Percentiles rank a stretch among this genome's conserved stretches.
Conservation (phyloP, 2,888 invertebrate species). For the Hipparchia sbordonii region DNA sequence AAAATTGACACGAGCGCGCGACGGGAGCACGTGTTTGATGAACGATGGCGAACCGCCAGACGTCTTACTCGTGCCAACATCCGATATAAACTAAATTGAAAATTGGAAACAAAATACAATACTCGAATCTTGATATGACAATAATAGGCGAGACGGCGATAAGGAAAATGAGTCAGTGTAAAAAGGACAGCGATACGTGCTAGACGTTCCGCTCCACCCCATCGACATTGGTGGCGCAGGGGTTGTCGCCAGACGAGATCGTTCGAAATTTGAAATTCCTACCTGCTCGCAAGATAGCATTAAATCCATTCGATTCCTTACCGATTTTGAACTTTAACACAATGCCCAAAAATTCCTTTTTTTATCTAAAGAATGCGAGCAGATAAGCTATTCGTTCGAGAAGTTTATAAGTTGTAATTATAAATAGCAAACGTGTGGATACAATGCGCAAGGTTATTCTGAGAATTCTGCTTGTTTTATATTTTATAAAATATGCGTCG, state of each 20-base stretch:
- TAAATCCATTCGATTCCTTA: slow-evolving; percentile 49
- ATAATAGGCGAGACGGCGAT: slow-evolving; percentile 79
- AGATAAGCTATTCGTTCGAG: slow-evolving; percentile 54
- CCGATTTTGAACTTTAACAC: slow-evolving; percentile 61
- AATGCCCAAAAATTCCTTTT: slow-evolving; percentile 45
- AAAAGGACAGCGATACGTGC: slow-evolving; percentile 57
- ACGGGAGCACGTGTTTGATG: slow-evolving; percentile 67
- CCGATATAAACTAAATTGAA: slow-evolving; percentile 82
- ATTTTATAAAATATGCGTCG: slow-evolving; percentile 61
- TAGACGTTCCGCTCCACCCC: slow-evolving; percentile 77
- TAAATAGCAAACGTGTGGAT: slow-evolving; percentile 78
- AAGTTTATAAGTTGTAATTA: slow-evolving; percentile 72
- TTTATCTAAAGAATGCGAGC: slow-evolving; percentile 42
- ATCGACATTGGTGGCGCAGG: slow-evolving; percentile 70
- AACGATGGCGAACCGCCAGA: slow-evolving; percentile 70
- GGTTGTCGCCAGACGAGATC: slow-evolving; percentile 79
- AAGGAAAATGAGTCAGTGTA: slow-evolving; percentile 52
- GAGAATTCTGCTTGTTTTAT: slow-evolving; percentile 73
- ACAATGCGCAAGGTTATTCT: slow-evolving; percentile 77
- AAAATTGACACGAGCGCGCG: slow-evolving; percentile 51
- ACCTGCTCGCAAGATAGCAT: slow-evolving; percentile 62
- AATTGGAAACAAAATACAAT: slow-evolving; percentile 82
- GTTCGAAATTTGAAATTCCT: slow-evolving; percentile 73
- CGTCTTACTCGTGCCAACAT: slow-evolving; percentile 78
- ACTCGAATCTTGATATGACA: slow-evolving; percentile 81